A percentile compares a stretch with the other conserved stretches of the same genome.
phyloP scores from a whole-genome alignment of 2,113 vertebrate genomes.

The Leptodactylus fuscus region DNA sequence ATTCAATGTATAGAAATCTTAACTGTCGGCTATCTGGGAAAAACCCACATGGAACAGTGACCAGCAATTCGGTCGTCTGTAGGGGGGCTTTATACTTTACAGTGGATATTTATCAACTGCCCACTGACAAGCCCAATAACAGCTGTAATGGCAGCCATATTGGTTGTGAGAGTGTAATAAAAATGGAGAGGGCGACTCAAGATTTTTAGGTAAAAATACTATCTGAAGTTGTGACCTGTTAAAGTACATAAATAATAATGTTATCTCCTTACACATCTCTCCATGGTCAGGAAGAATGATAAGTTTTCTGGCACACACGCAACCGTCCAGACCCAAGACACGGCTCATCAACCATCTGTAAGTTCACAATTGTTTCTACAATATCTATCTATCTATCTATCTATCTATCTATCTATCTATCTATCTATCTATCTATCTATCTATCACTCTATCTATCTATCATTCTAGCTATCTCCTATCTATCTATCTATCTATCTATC shows the following conservation, averaged over 20 bases:
- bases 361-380: background rate
- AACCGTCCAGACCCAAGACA: background rate
- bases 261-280: background rate
- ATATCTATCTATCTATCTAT: too few relatives aligned
- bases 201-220: background rate
- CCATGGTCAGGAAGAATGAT: conserved; percentile 9
- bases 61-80: too few relatives aligned
- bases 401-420: too few relatives aligned
- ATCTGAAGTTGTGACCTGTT: background rate
- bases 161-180: too few relatives aligned
- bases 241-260: background rate
- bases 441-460: too few relatives aligned
- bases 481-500: too few relatives aligned
- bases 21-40: too few relatives aligned
- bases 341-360: background rate
- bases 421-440: too few relatives aligned
- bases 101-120: background rate
- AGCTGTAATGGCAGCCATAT: background rate
- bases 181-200: too few relatives aligned
- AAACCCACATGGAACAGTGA: too few relatives aligned
- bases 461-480: too few relatives aligned
- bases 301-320: background rate
- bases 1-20: too few relatives aligned
- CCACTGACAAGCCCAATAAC: background rate
- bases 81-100: background rate